Conservation (phyloP, 2,797 vertebrate species). For the Nyctibius grandis region DNA sequence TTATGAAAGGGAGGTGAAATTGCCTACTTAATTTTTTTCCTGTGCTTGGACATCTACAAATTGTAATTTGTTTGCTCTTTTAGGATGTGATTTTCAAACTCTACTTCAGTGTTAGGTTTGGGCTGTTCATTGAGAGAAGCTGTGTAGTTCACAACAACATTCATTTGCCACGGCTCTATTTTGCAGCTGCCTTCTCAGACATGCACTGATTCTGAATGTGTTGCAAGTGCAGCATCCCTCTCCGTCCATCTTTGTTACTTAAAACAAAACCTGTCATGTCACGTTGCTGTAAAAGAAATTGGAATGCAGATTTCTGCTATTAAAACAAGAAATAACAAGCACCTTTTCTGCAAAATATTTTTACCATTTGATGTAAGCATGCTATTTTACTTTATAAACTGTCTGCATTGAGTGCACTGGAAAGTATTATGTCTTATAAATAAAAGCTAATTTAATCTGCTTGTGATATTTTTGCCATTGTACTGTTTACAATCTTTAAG, state of each 20-base stretch:
- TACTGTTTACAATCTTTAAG: background rate
- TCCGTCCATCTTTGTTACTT: background rate
- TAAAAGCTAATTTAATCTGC: conserved; percentile 6
- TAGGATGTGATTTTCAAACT: background rate
- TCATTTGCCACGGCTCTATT: background rate
- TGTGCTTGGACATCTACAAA: background rate
- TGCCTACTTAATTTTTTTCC: background rate
- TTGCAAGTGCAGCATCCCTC: background rate
- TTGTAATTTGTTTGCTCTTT: background rate
- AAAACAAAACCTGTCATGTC: background rate
- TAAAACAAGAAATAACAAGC: background rate
- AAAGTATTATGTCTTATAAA: conserved; percentile 23
- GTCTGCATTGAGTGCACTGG: background rate
- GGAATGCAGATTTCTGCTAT: background rate
- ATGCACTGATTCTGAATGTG: background rate
- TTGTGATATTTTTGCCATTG: background rate
- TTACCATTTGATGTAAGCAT: background rate
- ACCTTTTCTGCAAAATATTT: background rate
- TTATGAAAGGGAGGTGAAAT: background rate
- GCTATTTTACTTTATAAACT: background rate
- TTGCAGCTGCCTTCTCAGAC: background rate
- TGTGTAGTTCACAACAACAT: background rate
- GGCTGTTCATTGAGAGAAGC: background rate
- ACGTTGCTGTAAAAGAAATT: background rate
- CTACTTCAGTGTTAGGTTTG: background rate